phyloP scores from a whole-genome alignment of 2,113 vertebrate genomes.

The Excalfactoria chinensis region DNA sequence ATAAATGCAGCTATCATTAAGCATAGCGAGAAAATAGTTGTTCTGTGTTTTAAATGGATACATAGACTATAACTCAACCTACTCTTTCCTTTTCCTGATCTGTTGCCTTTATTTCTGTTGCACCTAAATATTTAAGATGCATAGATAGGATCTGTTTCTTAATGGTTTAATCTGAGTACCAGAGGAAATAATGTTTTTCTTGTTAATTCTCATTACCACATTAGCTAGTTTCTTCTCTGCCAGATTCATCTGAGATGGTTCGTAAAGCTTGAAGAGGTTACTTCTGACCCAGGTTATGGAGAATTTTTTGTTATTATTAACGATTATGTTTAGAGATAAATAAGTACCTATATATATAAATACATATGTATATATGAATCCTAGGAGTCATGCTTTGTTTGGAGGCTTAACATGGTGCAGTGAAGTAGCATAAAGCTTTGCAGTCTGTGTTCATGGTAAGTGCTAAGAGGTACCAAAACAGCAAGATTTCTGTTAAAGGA shows the following conservation, averaged over 20 bases:
- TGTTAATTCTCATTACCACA: background rate
- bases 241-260: background rate
- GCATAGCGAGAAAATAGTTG: background rate
- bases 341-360: no score
- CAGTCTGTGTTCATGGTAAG: background rate
- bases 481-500: background rate
- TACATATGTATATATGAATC: no score
- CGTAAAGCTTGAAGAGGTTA: background rate
- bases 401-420: background rate
- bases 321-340: no score
- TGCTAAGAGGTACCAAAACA: background rate
- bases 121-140: background rate
- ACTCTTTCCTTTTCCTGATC: background rate
- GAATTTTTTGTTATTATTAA: background rate
- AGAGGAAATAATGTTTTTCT: background rate
- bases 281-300: background rate
- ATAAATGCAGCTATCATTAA: background rate
- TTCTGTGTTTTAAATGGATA: background rate
- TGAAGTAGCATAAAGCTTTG: rapidly evolving
- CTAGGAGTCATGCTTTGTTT: no score
- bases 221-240: background rate
- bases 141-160: background rate
- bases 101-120: background rate
- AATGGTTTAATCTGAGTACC: background rate
- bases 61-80: background rate